Percentiles rank a stretch among this genome's conserved stretches.
Conservation (phyloP, 2,113 vertebrate genomes). For the Galemys pyrenaicus region DNA sequence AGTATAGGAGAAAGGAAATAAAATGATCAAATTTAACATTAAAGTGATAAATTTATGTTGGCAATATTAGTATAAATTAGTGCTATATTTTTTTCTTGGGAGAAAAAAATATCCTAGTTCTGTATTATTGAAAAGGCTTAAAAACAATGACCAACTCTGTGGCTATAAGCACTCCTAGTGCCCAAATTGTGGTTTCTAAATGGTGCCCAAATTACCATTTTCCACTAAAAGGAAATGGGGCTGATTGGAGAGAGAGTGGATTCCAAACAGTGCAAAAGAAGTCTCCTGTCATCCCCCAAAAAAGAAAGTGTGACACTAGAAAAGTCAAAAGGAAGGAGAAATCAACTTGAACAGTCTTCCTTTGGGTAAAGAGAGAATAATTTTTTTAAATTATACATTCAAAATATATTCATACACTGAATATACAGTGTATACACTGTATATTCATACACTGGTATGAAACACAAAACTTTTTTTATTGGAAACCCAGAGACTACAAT, state of each 20-base stretch:
- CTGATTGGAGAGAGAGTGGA: background rate
- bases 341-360: background rate
- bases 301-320: background rate
- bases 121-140: background rate
- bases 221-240: background rate
- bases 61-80: background rate
- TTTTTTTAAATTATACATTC: background rate
- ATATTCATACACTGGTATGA: background rate
- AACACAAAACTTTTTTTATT: background rate
- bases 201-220: too few relatives aligned
- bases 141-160: background rate
- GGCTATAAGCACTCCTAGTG: background rate
- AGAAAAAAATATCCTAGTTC: background rate
- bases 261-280: background rate
- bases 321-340: background rate
- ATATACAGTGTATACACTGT: too few relatives aligned
- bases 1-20: background rate
- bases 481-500: background rate
- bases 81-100: background rate
- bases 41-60: background rate
- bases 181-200: constrained; percentile 3
- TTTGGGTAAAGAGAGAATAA: background rate
- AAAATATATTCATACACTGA: background rate
- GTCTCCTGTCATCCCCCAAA: background rate
- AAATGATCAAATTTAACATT: background rate